A percentile compares a stretch with the other conserved stretches of the same genome.
These are phyloP conservation scores for Anseranas semipalmata DNA, from an alignment of 2,113 vertebrate species.

Conservation along the genomic window DNA sequence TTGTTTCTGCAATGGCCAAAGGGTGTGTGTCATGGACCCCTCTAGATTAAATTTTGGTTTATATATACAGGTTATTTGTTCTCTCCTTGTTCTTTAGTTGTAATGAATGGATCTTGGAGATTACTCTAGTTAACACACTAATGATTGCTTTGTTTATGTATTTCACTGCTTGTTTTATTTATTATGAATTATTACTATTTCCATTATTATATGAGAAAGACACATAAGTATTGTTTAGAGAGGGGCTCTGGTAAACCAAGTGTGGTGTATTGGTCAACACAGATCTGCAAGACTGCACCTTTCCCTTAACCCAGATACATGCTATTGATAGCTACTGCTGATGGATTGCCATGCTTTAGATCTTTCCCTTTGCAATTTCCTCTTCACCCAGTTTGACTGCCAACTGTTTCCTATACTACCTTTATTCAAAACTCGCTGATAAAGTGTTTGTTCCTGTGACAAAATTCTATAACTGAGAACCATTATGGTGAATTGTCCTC, in stretches of 20 bases:
- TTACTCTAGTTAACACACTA: background rate
- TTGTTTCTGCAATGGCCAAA: background rate
- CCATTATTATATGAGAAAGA: background rate
- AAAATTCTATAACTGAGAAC: background rate
- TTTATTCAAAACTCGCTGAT: background rate
- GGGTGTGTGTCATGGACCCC: background rate
- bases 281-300: background rate
- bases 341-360: accelerated
- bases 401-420: background rate
- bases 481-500: background rate
- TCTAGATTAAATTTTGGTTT: background rate
- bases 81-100: background rate
- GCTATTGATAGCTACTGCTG: accelerated
- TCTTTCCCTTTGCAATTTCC: accelerated
- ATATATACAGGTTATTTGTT: background rate
- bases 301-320: background rate
- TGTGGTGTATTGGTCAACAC: background rate
- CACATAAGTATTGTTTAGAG: background rate
- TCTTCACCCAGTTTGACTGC: background rate
- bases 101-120: background rate
- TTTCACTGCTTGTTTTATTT: background rate
- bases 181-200: background rate
- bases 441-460: background rate
- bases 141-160: background rate
- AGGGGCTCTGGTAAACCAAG: background rate